These are phyloP conservation scores for Caenorhabditis briggsae DNA, from an alignment of 1,140 invertebrate species.

Conservation along the genomic window DNA sequence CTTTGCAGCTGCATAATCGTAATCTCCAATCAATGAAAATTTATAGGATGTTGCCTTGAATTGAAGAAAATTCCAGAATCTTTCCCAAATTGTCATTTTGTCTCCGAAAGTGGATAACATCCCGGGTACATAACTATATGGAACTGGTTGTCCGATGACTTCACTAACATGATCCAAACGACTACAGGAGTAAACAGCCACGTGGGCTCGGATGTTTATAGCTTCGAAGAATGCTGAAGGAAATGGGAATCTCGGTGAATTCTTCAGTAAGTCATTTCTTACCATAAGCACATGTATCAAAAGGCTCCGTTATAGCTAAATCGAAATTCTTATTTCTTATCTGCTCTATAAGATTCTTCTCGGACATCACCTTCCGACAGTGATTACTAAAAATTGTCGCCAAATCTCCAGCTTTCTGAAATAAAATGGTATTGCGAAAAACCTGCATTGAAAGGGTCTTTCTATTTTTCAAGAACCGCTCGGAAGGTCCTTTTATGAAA, in stretches of 20 bases:
- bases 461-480: no score
- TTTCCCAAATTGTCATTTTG: conserved; percentile 37
- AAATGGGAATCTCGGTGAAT: no score
- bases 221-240: conserved; percentile 50
- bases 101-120: not conserved
- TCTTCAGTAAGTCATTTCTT: no score
- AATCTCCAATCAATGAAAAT: not conserved
- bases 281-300: conserved; percentile 29
- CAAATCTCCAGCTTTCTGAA: not conserved
- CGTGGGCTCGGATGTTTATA: not conserved
- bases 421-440: no score
- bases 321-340: conserved; percentile 19
- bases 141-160: conserved; percentile 24
- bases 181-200: conserved; percentile 5
- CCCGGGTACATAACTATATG: conserved; percentile 53
- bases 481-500: no score
- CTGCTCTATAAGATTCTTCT: not conserved
- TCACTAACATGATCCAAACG: conserved; percentile 35
- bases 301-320: conserved; percentile 36
- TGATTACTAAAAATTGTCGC: not conserved
- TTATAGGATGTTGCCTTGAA: not conserved
- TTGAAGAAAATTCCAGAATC: conserved; percentile 1
- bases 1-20: not conserved
- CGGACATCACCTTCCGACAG: not conserved
- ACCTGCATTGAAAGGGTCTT: no score